A percentile compares a stretch with the other conserved stretches of the same genome.
Conservation (phyloP, 2,113 vertebrate genomes). For the Chunga burmeisteri region DNA sequence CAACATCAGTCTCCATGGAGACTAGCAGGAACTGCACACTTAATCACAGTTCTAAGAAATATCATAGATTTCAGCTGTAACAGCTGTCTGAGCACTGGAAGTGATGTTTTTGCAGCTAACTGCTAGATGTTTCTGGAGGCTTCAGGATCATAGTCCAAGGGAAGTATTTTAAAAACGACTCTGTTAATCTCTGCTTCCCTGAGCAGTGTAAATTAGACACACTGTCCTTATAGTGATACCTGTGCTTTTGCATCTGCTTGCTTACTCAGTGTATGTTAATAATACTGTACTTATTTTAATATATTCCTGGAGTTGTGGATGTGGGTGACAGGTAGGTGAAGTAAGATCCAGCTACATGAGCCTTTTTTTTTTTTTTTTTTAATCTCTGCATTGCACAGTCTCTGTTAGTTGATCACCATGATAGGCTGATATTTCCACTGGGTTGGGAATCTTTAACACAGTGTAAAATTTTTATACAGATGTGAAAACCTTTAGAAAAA, state of each 20-base stretch:
- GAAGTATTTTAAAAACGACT: neutral
- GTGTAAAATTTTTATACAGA: neutral
- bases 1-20: constrained; percentile 70
- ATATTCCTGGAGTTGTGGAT: neutral
- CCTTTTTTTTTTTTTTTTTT: neutral
- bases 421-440: neutral
- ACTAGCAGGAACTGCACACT: constrained; percentile 44
- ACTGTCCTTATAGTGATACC: neutral
- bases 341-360: neutral
- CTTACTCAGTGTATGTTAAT: neutral
- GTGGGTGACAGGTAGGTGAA: neutral
- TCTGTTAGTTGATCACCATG: neutral
- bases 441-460: neutral
- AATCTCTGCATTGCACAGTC: neutral
- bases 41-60: constrained; percentile 41
- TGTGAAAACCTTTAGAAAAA: neutral
- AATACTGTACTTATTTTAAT: neutral
- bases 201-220: neutral
- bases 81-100: constrained; percentile 39
- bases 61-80: constrained; percentile 29
- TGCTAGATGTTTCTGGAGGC: neutral
- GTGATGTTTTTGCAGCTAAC: neutral
- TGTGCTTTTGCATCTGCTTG: neutral
- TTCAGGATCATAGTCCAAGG: neutral
- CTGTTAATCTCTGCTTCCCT: neutral